Base-by-base conservation (phyloP, 2,113 vertebrate species). In the Myanophis thanlyinensis region DNA sequence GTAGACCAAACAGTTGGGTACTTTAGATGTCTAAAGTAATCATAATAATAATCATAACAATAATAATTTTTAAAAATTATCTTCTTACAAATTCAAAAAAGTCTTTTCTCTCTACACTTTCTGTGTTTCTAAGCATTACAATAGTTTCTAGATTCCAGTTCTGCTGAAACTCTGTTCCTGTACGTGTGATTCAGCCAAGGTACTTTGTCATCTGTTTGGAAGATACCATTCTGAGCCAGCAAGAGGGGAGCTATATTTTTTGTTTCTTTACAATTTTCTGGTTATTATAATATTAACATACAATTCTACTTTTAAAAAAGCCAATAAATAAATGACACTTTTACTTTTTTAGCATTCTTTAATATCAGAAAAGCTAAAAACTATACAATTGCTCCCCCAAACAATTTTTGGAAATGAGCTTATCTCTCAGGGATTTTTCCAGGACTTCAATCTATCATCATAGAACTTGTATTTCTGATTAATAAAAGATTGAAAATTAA, bases 171-270 rank as follows among this genome's bases (percentile, higher is more conserved):
- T 95, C 97, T 95, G 95, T 94, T 94, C 94, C 90, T 96, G 94
- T 62, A 95, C 95, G 97, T 95, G 97, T 96, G 96, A 96, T 95
- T 97, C 97, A 95, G 95, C 93, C 97, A 96, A 98, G 97, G 98
- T 96, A 98, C 97, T 98, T 97, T 97, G 98, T 98, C 98, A 98
- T 98, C 97, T 98, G 98, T 98, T 98, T 97, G 97, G 97, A 97
- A 98, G 96, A 97, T 98, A 98, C 98, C 98, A 98, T 97, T 98
- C 95, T 95, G 95, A 80, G 93, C 94, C 92, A 94, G 91, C 49
- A 91, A 86, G 93, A 91, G 95, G 96, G 95, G 80, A 35, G 44
- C n/a, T 47, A 27, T 12, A 87, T 20, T 85, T 20, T 46, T 90
- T 90, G n/a, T 49, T 85, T 89, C n/a, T 85, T 85, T 85, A 49